phyloP scores from a whole-genome alignment of 2,113 vertebrate species.

The Bubo scandiacus region DNA sequence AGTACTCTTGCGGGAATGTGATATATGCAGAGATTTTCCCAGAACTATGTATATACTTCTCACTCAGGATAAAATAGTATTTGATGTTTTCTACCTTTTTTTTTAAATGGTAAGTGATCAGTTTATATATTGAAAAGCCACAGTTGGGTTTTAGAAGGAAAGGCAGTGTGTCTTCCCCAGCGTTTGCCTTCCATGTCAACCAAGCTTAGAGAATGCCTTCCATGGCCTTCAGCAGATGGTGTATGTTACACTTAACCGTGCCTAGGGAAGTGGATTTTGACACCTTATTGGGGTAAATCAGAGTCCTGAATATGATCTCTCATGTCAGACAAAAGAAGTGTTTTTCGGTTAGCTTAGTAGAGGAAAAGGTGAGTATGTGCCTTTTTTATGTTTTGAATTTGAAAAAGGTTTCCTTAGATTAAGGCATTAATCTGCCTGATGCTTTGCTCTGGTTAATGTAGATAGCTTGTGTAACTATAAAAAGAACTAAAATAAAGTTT shows the following conservation, averaged over 20 bases:
- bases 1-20: neutral
- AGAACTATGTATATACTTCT: neutral
- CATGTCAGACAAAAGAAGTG: neutral
- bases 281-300: neutral
- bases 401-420: neutral
- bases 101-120: neutral
- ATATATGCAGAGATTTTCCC: neutral
- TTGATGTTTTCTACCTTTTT: neutral
- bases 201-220: neutral
- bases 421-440: neutral
- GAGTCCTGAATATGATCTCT: neutral
- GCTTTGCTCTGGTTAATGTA: neutral
- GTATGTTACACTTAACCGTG: rapidly evolving
- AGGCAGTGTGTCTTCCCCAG: neutral
- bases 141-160: neutral
- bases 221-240: neutral
- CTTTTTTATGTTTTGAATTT: neutral
- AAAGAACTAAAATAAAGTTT: neutral
- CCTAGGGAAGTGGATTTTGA: neutral
- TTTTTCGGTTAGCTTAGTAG: neutral
- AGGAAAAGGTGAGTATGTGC: neutral
- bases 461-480: neutral
- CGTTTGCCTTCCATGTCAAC: rapidly evolving
- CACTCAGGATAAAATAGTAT: rapidly evolving
- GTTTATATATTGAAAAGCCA: neutral